Evolutionary conservation across 2,113 vertebrate species (phyloP).

Genomic region (human): GRCh38 chr2:40773001-40773500

Average conservation of each 20-base stretch:
- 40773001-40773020: neutral
- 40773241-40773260: too few species aligned
- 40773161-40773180: neutral
- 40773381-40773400: neutral
- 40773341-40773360: neutral
- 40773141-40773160: neutral
- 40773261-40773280: too few species aligned
- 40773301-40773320: too few species aligned
- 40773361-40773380: neutral
- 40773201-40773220: neutral
- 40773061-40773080: neutral
- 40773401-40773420: neutral
- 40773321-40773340: neutral
- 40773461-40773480: neutral
- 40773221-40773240: neutral
- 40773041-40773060: neutral
- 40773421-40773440: neutral
- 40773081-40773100: neutral
- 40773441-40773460: neutral
- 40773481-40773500: neutral
- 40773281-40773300: too few species aligned
- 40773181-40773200: neutral
- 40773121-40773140: slow-evolving; percentile 15
- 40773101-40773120: neutral
- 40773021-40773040: neutral